Conservation (phyloP, 1,140 invertebrate species). For the Alviniconcha marisindica region DNA sequence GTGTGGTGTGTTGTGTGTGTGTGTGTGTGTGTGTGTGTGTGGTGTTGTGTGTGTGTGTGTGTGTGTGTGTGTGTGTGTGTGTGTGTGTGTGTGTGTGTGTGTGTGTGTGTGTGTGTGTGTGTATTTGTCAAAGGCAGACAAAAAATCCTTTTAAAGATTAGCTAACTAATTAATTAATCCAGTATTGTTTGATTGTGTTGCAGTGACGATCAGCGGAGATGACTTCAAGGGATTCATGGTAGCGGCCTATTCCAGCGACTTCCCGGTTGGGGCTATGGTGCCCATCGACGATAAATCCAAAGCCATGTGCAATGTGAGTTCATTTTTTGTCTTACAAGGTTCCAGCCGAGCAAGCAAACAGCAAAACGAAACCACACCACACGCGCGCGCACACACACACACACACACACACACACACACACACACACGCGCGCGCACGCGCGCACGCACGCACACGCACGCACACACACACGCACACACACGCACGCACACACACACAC, state of each 20-base stretch:
- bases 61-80: background rate
- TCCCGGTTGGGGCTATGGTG: background rate
- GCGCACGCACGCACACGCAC: background rate
- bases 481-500: background rate
- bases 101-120: too few species aligned
- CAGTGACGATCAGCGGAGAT: constrained; percentile 10
- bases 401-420: constrained; percentile 13
- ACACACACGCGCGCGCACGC: background rate
- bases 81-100: too few species aligned
- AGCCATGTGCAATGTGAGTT: constrained; percentile 21
- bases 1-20: too few species aligned
- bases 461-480: background rate
- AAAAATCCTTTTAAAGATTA: too few species aligned
- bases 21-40: too few species aligned
- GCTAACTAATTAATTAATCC: too few species aligned
- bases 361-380: too few species aligned
- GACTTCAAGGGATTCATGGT: constrained; percentile 32
- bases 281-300: background rate
- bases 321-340: too few species aligned
- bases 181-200: background rate
- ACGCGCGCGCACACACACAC: background rate
- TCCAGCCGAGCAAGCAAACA: too few species aligned
- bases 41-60: background rate
- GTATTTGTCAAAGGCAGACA: too few species aligned
- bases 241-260: constrained; percentile 26